Conservation (phyloP, 2,797 vertebrate genomes). For the Distichodus sexfasciatus region DNA sequence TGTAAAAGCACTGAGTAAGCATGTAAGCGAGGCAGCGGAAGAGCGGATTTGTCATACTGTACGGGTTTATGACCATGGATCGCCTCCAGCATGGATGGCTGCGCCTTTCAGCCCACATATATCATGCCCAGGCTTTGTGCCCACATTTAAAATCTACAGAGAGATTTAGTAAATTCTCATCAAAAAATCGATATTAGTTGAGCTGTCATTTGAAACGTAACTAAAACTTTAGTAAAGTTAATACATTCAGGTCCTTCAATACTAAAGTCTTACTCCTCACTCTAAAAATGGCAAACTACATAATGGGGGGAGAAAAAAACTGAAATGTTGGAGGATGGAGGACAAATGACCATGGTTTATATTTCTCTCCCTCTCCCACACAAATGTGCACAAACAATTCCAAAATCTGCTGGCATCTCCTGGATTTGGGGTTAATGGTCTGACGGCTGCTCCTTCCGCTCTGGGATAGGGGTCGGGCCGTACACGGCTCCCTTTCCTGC, state of each 20-base stretch:
- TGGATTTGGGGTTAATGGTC: slow-evolving; percentile 60
- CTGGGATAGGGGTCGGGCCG: slow-evolving; percentile 63
- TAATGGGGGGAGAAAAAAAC: too few relatives aligned
- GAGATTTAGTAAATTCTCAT: not conserved
- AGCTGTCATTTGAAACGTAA: too few relatives aligned
- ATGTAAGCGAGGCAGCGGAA: slow-evolving; percentile 33
- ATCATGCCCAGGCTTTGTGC: not conserved
- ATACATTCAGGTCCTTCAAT: too few relatives aligned
- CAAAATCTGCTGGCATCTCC: slow-evolving; percentile 56
- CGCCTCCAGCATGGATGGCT: slow-evolving; percentile 9
- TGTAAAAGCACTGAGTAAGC: slow-evolving; percentile 66
- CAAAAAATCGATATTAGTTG: too few relatives aligned
- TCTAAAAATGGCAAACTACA: too few relatives aligned
- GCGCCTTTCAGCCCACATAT: slow-evolving; percentile 20
- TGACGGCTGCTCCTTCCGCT: slow-evolving; percentile 60
- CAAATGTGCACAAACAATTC: slow-evolving; percentile 26
- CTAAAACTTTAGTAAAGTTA: too few relatives aligned
- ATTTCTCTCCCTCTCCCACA: not conserved
- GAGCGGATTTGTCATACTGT: slow-evolving; percentile 61
- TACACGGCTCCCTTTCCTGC: slow-evolving; percentile 60
- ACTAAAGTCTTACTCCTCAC: too few relatives aligned
- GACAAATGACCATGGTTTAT: slow-evolving; percentile 4
- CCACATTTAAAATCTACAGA: not conserved
- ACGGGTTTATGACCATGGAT: slow-evolving; percentile 38
- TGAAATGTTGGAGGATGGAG: too few relatives aligned